These are phyloP conservation scores for Flexamia atlantica DNA, from an alignment of 2,888 invertebrate genomes.

Conservation along the genomic window DNA sequence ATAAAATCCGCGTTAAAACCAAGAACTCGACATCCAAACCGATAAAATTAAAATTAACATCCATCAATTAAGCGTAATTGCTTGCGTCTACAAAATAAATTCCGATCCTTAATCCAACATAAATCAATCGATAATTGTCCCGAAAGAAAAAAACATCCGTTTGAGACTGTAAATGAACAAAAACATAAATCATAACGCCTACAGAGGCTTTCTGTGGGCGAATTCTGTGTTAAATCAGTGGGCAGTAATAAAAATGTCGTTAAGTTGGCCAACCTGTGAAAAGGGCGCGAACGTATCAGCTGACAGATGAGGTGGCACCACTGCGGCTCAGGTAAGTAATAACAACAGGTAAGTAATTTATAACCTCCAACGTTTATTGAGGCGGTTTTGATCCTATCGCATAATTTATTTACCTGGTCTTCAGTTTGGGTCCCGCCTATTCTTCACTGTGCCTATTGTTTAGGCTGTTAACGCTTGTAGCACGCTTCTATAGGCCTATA, in stretches of 20 bases:
- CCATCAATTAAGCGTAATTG: neutral
- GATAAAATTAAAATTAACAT: conserved; percentile 12
- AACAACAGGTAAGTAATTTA: conserved; percentile 54
- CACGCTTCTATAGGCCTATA: neutral
- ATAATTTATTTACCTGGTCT: conserved; percentile 46
- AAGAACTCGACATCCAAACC: neutral
- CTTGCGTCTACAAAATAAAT: neutral
- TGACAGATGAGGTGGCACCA: conserved; percentile 27
- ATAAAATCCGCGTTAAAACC: neutral
- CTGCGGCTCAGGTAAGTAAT: conserved; percentile 15
- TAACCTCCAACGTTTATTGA: conserved; percentile 22
- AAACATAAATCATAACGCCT: conserved; percentile 30
- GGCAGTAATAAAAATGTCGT: conserved; percentile 48
- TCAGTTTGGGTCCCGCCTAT: conserved; percentile 28
- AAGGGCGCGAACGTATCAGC: conserved; percentile 33
- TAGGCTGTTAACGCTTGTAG: neutral
- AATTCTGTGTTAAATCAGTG: conserved; percentile 42
- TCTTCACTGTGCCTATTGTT: conserved; percentile 27
- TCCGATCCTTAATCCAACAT: neutral
- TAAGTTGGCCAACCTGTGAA: conserved; percentile 17
- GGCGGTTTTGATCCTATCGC: conserved; percentile 45
- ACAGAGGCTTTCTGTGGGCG: conserved; percentile 27
- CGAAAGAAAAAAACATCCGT: neutral
- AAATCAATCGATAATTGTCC: neutral
- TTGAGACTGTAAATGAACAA: conserved; percentile 6